phyloP scores from a whole-genome alignment of 2,888 invertebrate genomes.

The Anorthoa munda region DNA sequence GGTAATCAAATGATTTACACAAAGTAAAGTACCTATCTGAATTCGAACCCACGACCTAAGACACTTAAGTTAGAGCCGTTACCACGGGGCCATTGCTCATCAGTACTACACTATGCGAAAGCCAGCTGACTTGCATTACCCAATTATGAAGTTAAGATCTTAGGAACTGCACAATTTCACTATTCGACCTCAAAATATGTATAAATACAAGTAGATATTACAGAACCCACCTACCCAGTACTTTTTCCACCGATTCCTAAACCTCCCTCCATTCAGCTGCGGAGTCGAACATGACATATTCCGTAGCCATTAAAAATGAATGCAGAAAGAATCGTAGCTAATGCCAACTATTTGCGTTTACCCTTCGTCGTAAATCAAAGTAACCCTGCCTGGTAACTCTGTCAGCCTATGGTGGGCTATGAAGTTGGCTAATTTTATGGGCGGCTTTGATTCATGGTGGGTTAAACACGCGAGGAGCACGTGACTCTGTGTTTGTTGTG shows the following conservation, averaged over 20 bases:
- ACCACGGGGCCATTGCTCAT: too few relatives aligned
- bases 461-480: slow-evolving; percentile 62
- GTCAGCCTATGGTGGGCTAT: slow-evolving; percentile 35
- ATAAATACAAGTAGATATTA: too few relatives aligned
- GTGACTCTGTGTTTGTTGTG: slow-evolving; percentile 53
- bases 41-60: too few relatives aligned
- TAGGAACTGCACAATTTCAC: too few relatives aligned
- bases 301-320: slow-evolving; percentile 45
- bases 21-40: too few relatives aligned
- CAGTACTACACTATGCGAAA: background rate
- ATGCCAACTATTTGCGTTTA: slow-evolving; percentile 60
- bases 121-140: background rate
- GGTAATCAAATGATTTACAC: too few relatives aligned
- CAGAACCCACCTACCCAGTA: background rate
- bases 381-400: slow-evolving; percentile 20
- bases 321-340: slow-evolving; percentile 45
- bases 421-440: slow-evolving; percentile 64
- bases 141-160: background rate
- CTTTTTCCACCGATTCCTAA: slow-evolving; percentile 5
- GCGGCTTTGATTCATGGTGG: slow-evolving; percentile 46
- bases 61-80: too few relatives aligned
- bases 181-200: too few relatives aligned
- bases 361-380: slow-evolving; percentile 44
- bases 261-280: slow-evolving; percentile 24
- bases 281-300: slow-evolving; percentile 36